phyloP scores from a whole-genome alignment of 2,888 invertebrate genomes.

The Blastobasis adustella region DNA sequence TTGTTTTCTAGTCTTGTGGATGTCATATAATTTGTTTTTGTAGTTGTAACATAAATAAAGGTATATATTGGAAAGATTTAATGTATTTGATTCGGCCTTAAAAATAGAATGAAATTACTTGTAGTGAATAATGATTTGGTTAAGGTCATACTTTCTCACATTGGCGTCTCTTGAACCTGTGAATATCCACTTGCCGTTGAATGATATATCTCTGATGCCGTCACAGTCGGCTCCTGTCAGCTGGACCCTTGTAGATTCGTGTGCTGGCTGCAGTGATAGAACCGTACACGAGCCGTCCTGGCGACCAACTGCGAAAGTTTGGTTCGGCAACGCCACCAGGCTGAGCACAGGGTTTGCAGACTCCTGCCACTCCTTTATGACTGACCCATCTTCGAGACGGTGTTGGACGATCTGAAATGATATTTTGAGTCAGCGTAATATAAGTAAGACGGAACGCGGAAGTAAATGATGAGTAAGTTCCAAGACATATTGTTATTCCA shows the following conservation, averaged over 20 bases:
- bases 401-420: slow-evolving; percentile 42
- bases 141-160: slow-evolving; percentile 77
- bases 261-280: slow-evolving; percentile 52
- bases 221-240: slow-evolving; percentile 83
- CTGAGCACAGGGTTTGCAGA: slow-evolving; percentile 74
- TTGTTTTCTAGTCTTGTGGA: too few relatives aligned
- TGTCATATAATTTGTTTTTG: too few relatives aligned
- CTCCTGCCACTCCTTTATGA: slow-evolving; percentile 62
- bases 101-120: slow-evolving; percentile 32
- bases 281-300: slow-evolving; percentile 79
- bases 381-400: slow-evolving; percentile 37
- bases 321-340: slow-evolving; percentile 55
- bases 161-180: slow-evolving; percentile 78
- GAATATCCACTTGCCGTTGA: slow-evolving; percentile 76
- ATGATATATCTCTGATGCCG: slow-evolving; percentile 77
- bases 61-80: too few relatives aligned
- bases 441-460: too few relatives aligned
- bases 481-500: too few relatives aligned
- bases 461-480: too few relatives aligned
- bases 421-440: too few relatives aligned
- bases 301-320: slow-evolving; percentile 72
- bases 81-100: background rate
- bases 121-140: slow-evolving; percentile 63
- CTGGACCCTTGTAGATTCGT: slow-evolving; percentile 51
- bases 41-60: too few relatives aligned